A percentile compares a stretch with the other conserved stretches of the same genome.
Conservation (phyloP, 2,888 invertebrate species). For the Sturmia bella region DNA sequence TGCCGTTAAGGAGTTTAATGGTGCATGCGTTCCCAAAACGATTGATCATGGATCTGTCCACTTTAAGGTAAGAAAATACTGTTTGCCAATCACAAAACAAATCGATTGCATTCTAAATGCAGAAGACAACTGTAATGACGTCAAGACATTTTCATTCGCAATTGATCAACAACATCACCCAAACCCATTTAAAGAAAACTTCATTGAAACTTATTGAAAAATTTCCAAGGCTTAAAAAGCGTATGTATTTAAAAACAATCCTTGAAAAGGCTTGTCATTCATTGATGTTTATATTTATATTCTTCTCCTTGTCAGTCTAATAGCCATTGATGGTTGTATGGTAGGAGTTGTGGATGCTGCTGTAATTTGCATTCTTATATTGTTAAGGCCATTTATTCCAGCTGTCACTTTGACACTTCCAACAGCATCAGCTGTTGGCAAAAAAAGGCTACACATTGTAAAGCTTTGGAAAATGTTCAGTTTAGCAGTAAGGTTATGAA, state of each 20-base stretch:
- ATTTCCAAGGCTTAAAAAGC: conserved; percentile 59
- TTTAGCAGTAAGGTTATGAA: background rate
- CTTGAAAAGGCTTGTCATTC: conserved; percentile 63
- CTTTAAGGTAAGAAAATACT: too few relatives aligned
- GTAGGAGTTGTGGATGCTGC: conserved; percentile 7
- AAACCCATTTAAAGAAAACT: background rate
- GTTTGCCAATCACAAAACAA: too few relatives aligned
- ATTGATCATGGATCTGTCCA: too few relatives aligned
- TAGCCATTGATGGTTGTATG: conserved; percentile 10
- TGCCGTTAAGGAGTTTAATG: too few relatives aligned
- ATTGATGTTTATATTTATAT: conserved; percentile 47
- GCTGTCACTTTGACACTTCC: conserved; percentile 47
- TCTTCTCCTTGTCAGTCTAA: conserved; percentile 17
- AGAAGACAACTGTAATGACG: conserved; percentile 16
- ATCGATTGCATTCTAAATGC: too few relatives aligned
- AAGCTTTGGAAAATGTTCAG: conserved; percentile 14
- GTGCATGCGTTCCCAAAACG: too few relatives aligned
- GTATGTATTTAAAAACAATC: conserved; percentile 33
- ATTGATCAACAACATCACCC: conserved; percentile 41
- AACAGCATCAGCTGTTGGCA: conserved; percentile 29
- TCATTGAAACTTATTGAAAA: conserved; percentile 62
- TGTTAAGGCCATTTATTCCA: conserved; percentile 48
- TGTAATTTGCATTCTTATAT: background rate
- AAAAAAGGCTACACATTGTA: background rate
- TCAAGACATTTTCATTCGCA: conserved; percentile 10